These are phyloP conservation scores for Etheostoma cragini DNA, from an alignment of 2,113 vertebrate species.

Conservation along the genomic window DNA sequence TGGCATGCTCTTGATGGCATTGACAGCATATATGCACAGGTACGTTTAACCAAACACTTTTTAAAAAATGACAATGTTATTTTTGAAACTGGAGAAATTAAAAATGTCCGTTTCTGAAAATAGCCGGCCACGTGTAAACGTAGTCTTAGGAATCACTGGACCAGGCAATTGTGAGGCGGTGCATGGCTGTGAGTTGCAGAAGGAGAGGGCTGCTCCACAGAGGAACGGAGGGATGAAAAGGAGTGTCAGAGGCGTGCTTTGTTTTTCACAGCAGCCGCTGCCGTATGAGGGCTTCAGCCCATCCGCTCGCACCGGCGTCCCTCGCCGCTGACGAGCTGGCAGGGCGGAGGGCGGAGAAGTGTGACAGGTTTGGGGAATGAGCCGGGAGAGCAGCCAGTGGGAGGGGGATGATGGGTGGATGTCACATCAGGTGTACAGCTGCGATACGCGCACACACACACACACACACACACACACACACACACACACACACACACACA, in stretches of 20 bases:
- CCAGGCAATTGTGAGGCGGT: neutral
- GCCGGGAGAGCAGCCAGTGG: slow-evolving; percentile 41
- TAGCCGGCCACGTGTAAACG: no score
- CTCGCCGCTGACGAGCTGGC: slow-evolving; percentile 39
- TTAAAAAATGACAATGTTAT: no score
- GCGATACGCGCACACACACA: slow-evolving; percentile 27
- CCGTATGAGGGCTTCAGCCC: slow-evolving; percentile 36
- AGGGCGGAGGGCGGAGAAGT: slow-evolving; percentile 38
- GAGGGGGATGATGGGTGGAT: slow-evolving; percentile 39
- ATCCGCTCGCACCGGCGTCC: slow-evolving; percentile 15
- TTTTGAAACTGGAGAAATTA: no score
- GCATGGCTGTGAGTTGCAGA: neutral
- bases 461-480: neutral
- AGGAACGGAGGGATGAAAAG: neutral
- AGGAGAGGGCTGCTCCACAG: neutral
- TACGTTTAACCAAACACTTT: no score
- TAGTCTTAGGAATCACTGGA: neutral
- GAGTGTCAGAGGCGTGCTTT: slow-evolving; percentile 35
- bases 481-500: no score
- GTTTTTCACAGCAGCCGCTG: slow-evolving; percentile 61
- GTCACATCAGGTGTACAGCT: slow-evolving; percentile 43
- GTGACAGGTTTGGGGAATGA: slow-evolving; percentile 72
- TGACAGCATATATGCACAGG: no score
- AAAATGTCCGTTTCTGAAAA: no score
- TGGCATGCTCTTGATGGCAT: no score